These are phyloP conservation scores for Sebastes wilsoni DNA, from an alignment of 2,797 vertebrate species.

Conservation along the genomic window DNA sequence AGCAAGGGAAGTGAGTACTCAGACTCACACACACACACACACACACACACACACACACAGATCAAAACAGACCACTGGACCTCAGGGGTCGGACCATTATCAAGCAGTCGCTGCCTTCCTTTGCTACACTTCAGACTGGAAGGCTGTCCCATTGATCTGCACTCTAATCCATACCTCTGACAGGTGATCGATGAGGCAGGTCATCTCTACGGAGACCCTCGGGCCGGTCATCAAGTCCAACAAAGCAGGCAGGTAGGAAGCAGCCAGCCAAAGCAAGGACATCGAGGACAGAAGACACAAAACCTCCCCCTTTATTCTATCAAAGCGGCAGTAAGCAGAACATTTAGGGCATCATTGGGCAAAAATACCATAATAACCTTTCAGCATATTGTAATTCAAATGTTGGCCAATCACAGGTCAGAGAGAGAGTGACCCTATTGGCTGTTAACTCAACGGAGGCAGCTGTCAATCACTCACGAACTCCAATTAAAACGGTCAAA, in stretches of 20 bases:
- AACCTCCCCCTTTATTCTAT: background rate
- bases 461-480: too few relatives aligned
- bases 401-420: too few relatives aligned
- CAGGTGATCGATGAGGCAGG: constrained; percentile 56
- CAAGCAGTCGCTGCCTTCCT: constrained; percentile 24
- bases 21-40: background rate
- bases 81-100: constrained; percentile 37
- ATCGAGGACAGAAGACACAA: background rate
- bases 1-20: background rate
- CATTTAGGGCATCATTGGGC: too few relatives aligned
- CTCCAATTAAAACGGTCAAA: too few relatives aligned
- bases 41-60: background rate
- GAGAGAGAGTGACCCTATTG: too few relatives aligned
- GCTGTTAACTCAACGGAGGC: too few relatives aligned
- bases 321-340: background rate
- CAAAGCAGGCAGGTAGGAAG: constrained; percentile 18
- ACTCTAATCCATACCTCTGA: constrained; percentile 57
- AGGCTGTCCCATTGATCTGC: constrained; percentile 56
- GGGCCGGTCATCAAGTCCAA: constrained; percentile 26
- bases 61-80: constrained; percentile 34
- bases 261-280: background rate
- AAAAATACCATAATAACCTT: too few relatives aligned
- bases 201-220: constrained; percentile 41
- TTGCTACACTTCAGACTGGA: constrained; percentile 36
- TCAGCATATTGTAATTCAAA: too few relatives aligned